Base-by-base conservation (phyloP, 2,888 invertebrate species). In the Drosophila picticornis region DNA sequence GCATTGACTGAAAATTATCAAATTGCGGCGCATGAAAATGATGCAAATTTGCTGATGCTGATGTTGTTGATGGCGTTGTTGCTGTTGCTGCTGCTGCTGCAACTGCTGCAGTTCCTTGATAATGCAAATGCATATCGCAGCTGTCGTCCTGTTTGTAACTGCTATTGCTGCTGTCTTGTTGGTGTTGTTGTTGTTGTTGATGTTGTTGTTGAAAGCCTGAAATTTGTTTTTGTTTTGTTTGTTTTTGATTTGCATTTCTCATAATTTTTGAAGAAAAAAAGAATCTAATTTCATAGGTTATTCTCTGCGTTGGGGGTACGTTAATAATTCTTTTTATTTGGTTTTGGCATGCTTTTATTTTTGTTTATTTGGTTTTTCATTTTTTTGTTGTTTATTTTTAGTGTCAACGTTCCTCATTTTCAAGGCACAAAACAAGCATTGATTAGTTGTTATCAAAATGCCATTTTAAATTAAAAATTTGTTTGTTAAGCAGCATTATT, bases 221-320 rank as follows among this genome's bases (percentile, higher is more conserved):
- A 92, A 92, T 90, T 92, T 92, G 92, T 91, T 91, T 91, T 91
- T 90, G 91, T 86, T 87, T 83, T 63, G 75, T 72, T 83, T 80
- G 77, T 67, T 84, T 88, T 79, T 79, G 74, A 43, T 74, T 75
- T 61, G 53, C 68, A 66, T 78, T 73, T 71, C 62, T 58, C 27
- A 77, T 68, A 62, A 63, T 72, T 72, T 71, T 69, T 59, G 60
- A 79, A 65, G 55, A 78, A 65, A 55, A 48, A 66, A 36, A 56
- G 48, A 51, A 38, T 27, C 27, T n/a, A 53, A 36, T 60, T 60
- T 36, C 27, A 60, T 36, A 65, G 36, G 32, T 66, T 53, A 72
- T 63, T 66, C 25, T 38, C 25, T 57, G 55, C 51, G 46, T 53
- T 63, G 53, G 62, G 40, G 32, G 52, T 55, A 59, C 58, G 55